Evolutionary conservation across 2,888 invertebrate genomes (phyloP), one percentile per base, ranked within the genome.

Genomic region (Phyllotreta striolata): DNA sequence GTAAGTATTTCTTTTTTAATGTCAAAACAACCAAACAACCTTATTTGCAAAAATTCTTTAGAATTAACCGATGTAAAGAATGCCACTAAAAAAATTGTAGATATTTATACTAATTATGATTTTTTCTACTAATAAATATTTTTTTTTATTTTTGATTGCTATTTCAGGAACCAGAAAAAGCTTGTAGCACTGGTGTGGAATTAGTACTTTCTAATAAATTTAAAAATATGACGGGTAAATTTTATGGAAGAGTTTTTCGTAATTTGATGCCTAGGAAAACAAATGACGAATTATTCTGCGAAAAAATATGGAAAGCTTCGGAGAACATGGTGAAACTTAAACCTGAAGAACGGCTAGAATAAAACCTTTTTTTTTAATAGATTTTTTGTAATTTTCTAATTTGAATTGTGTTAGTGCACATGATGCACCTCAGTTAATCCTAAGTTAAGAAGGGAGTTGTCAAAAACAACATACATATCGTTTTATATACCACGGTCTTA

Each of bases 241-340:
- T 55, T 39, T 55, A 51, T 8, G 59, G 55, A 41, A 55, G 38
- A 59, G 13, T 9, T 38, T 41, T 43, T 0, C 38, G 37, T 1
- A 34, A 54, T 39, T 12, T 35, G 3, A 43, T 39, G 35, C 66
- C 66, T 1, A 41, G 51, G 52, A 46, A 9, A 44, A 55, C 66
- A 1, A 2, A 39, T 5, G 49, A 66, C 34, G 24, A 35, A 24
- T 3, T 43, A 12, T 24, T 62, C 6, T 55, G 66, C 39, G 46
- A 62, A 14, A 38, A 10, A 24, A 47, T 66, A 8, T 66, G 66
- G 66, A 51, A 49, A 6, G 49, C 55, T 1, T 58, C 66, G 2
- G 66, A 66, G 37, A 8, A 43, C 7, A 41, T 51, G 4, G 59
- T 62, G 0, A 10, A 55, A 39, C 51, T 66, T 9, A 47, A 14